These are phyloP conservation scores for Picus viridis DNA, from an alignment of 2,797 vertebrate genomes.

Conservation along the genomic window DNA sequence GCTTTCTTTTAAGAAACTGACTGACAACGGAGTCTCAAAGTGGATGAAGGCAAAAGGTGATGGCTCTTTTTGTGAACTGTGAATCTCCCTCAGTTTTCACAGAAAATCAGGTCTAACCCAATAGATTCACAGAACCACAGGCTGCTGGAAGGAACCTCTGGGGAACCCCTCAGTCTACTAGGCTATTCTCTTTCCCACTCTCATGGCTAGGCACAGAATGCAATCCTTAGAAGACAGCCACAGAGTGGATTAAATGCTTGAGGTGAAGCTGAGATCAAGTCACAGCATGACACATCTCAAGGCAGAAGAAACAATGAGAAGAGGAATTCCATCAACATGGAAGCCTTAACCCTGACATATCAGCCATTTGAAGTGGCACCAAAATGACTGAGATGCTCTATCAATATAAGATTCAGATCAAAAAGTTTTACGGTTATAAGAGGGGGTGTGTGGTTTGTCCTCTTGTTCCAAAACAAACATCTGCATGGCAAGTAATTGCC, in stretches of 20 bases:
- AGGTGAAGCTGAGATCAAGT: background rate
- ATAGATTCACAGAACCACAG: background rate
- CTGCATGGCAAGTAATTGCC: background rate
- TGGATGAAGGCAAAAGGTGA: background rate
- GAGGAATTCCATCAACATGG: background rate
- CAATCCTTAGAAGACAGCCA: background rate
- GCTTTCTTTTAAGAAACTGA: background rate
- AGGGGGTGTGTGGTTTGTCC: background rate
- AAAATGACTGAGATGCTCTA: background rate
- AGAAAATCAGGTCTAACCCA: background rate
- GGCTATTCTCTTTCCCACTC: background rate
- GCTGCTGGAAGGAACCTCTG: too few relatives aligned
- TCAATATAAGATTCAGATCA: background rate
- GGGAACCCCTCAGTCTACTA: background rate
- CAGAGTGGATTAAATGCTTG: background rate
- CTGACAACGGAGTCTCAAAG: background rate
- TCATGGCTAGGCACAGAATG: background rate
- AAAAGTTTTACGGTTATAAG: background rate
- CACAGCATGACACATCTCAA: background rate
- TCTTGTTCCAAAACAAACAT: background rate
- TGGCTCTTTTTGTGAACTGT: background rate
- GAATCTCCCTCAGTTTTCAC: background rate
- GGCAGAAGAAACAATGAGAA: background rate
- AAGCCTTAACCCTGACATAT: background rate
- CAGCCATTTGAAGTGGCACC: background rate